Evolutionary conservation across 2,888 invertebrate genomes (phyloP).

Genomic region (Tricholauxania praeusta): DNA sequence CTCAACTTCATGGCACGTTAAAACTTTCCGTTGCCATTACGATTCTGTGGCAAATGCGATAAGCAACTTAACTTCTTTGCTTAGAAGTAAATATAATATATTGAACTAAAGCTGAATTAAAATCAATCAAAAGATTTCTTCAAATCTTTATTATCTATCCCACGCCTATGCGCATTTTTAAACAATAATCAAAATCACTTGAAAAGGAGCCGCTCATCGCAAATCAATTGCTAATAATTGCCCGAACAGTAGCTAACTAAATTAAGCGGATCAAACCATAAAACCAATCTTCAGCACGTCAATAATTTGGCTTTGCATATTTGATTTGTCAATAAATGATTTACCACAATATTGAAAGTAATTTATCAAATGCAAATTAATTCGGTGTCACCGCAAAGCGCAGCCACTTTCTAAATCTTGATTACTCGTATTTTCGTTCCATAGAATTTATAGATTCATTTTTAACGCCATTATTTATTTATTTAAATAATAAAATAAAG

Average conservation of each 20-base stretch:
- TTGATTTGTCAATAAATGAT: constrained; percentile 44
- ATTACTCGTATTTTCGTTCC: not conserved
- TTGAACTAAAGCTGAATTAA: too few relatives aligned
- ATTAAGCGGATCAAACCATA: constrained; percentile 59
- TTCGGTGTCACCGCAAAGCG: constrained; percentile 23
- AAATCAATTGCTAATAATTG: too few relatives aligned
- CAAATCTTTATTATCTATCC: too few relatives aligned
- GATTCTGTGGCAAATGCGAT: too few relatives aligned
- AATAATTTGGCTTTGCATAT: constrained; percentile 44
- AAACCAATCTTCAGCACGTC: constrained; percentile 54
- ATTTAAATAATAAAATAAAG: not conserved
- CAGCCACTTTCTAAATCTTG: constrained; percentile 25
- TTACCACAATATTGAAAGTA: constrained; percentile 47
- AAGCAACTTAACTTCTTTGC: too few relatives aligned
- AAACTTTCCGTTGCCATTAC: too few relatives aligned
- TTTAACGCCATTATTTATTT: not conserved
- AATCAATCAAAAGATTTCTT: too few relatives aligned
- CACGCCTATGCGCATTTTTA: too few relatives aligned
- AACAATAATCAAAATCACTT: too few relatives aligned
- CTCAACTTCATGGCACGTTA: too few relatives aligned
- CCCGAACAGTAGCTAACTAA: constrained; percentile 53
- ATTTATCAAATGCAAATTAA: constrained; percentile 63
- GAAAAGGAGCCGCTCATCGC: too few relatives aligned
- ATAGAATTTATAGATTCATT: not conserved
- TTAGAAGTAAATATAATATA: too few relatives aligned